Evolutionary conservation across 2,797 vertebrate genomes (phyloP), one percentile per base, ranked within the genome.

Genomic region (Acanthurus tractus): DNA sequence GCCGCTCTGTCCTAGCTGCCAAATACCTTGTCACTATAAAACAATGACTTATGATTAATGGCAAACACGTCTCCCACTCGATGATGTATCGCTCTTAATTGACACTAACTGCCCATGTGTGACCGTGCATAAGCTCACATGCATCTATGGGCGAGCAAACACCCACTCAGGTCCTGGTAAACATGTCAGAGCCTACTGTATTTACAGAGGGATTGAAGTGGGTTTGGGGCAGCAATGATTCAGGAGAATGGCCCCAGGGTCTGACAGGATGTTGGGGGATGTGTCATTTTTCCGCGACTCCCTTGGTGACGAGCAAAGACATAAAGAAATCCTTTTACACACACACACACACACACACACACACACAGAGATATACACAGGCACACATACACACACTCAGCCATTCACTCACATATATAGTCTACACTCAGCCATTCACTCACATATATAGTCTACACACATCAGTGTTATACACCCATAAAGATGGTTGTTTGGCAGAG

Each of bases 271-370:
- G 92, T 93, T 85, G 91, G 87, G 90, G 89, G 83, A 72, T 83
- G 89, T 92, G 90, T 89, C 91, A 92, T 94, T 93, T 91, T 89
- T 86, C 79, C 74, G 64, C 3, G 70, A 85, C 81, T 92, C 86
- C 91, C 92, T 85, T 92, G 86, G 93, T 86, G 91, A 93, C 84
- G 77, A 79, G 88, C 59, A 5, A 76, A 86, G 86, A 92, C 88
- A 94, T 93, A 94, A 94, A 93, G 92, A 92, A 92, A 88, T 70
- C 92, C 90, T 93, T 94, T 92, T 92, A 93, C 86, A 87, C 87
- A 82, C 84, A 34, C 20, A 70, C 45, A 81, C 18, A 70, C 53
- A 84, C 82, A 83, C 76, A 77, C 83, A 83, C 69, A 85, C 80
- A 87, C 84, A 83, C 84, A 82, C 72, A 82, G 56, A 84, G 49